Conservation (phyloP, 2,888 invertebrate genomes). For the Drosophila nigricruria region DNA sequence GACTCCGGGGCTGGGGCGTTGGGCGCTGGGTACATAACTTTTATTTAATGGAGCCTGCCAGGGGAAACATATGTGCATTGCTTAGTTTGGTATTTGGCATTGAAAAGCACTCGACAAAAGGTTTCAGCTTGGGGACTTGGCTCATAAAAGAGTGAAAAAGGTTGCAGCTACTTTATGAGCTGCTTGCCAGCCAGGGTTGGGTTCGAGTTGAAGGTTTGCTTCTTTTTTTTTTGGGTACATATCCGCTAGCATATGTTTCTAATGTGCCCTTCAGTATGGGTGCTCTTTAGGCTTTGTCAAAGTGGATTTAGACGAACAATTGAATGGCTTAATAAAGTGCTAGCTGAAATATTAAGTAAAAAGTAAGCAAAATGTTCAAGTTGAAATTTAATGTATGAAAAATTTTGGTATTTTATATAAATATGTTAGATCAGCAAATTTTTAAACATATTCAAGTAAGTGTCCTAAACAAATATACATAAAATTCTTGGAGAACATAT, state of each 20-base stretch:
- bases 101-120: constrained; percentile 67
- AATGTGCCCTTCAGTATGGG: constrained; percentile 44
- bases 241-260: constrained; percentile 57
- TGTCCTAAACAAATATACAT: not conserved
- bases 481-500: not conserved
- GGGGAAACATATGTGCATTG: constrained; percentile 63
- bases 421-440: not conserved
- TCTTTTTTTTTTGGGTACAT: constrained; percentile 21
- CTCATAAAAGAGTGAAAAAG: constrained; percentile 37
- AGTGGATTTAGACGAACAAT: constrained; percentile 34
- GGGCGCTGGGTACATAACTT: constrained; percentile 57
- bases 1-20: not conserved
- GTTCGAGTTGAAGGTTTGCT: constrained; percentile 3
- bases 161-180: constrained; percentile 52
- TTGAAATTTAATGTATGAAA: not conserved
- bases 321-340: constrained; percentile 24
- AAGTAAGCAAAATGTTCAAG: not conserved
- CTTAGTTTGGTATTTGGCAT: constrained; percentile 53
- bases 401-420: not conserved
- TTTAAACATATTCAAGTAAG: not conserved
- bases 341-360: constrained; percentile 5
- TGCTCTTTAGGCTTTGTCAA: constrained; percentile 35
- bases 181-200: constrained; percentile 1
- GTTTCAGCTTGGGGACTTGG: constrained; percentile 44
- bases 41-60: constrained; percentile 66